Evolutionary conservation across 1,140 invertebrate species (phyloP), one percentile per base, ranked within the genome.

Genomic region (Drepana arcuata): DNA sequence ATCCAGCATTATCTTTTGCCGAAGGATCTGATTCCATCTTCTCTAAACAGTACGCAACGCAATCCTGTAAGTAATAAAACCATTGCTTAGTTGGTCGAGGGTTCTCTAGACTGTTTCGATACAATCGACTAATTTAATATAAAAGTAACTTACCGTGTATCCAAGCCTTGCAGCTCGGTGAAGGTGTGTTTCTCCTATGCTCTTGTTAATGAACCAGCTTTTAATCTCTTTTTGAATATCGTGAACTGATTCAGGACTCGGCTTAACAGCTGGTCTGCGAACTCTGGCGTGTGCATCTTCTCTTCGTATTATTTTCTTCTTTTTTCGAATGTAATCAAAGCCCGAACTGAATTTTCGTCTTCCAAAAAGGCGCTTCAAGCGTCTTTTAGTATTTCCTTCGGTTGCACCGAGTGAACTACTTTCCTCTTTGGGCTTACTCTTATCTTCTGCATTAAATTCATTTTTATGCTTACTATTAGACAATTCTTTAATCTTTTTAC

Each of bases 1-100:
- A 97, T 0, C 95, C 95, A 1, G 95, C 95, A 79, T 97, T 97
- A 70, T 98, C 95, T 60, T 93, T 93, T 2, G 91, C 91, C 53
- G 94, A 93, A 1, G 95, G 92, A 31, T 90, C 87, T 43, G 90
- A 89, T 42, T 90, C 89, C 62, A 95, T 86, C 63, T 92, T 94
- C 71, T 96, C 92, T 48, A 97, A 84, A 60, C 94, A 96, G 72
- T 94, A 96, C 7, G 93, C 90, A 21, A 94, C 92, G 21, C 95
- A 93, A 75, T 97, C 95, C 92, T 95, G 60, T 4, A 54, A 64
- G 54, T 41, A 39, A 30, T 2, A 26, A 21, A 21, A 9, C 9
- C 18, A 21, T 21, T 4, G 18, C 18, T 21, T 5, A 21, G 18
- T 5, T 21, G 18, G 9, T 21, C 4, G 18, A 5, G 9, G 18